Evolutionary conservation across 2,797 vertebrate genomes (phyloP).

Genomic region (Chloroceryle amazona): DNA sequence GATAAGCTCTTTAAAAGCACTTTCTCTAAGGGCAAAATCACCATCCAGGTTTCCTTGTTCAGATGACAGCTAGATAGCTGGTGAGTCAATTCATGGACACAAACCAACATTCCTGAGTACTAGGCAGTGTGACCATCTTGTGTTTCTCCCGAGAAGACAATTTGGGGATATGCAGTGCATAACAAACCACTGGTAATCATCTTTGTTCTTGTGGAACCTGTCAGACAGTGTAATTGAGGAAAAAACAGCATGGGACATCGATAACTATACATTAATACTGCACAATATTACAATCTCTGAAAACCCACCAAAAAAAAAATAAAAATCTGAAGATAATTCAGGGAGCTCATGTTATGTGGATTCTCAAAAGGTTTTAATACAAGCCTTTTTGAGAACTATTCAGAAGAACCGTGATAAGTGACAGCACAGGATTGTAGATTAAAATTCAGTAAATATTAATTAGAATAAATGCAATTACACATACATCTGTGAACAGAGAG

Average conservation of each 20-base stretch:
- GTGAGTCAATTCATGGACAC: background rate
- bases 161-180: background rate
- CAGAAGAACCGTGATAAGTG: background rate
- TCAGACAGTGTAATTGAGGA: background rate
- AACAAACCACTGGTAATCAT: rapidly evolving
- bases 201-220: background rate
- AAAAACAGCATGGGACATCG: background rate
- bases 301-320: background rate
- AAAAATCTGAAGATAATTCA: background rate
- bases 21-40: background rate
- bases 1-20: background rate
- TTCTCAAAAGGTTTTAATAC: background rate
- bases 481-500: slow-evolving; percentile 49
- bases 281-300: background rate
- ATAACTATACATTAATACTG: background rate
- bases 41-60: background rate
- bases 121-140: background rate
- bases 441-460: slow-evolving; percentile 70
- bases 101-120: background rate
- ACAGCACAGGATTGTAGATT: background rate
- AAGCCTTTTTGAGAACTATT: background rate
- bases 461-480: slow-evolving; percentile 61
- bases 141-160: background rate
- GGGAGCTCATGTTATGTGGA: background rate
- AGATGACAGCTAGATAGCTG: background rate